These are phyloP conservation scores for Agrotis clavis DNA, from an alignment of 2,888 invertebrate species.

Conservation along the genomic window DNA sequence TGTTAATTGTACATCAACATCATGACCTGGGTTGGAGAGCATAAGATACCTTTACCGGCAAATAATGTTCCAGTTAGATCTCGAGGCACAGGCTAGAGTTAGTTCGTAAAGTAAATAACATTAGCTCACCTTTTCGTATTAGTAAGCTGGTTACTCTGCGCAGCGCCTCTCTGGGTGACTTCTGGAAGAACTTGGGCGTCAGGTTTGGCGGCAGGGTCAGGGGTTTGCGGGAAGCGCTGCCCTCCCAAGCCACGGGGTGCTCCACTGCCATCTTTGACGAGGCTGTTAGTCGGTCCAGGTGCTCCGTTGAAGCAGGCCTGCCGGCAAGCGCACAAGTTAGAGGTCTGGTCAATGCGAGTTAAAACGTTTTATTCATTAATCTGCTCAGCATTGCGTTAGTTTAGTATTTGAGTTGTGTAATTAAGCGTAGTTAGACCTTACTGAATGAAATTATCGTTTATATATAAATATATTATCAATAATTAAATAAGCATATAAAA, in stretches of 20 bases:
- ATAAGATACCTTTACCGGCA: no score
- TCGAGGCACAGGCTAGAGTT: background rate
- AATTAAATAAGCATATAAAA: background rate
- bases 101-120: background rate
- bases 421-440: background rate
- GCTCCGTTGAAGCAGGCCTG: slow-evolving; percentile 96
- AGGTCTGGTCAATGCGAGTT: slow-evolving; percentile 18
- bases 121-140: slow-evolving; percentile 94
- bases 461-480: no score
- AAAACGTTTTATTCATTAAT: background rate
- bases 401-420: background rate
- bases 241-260: slow-evolving; percentile 89
- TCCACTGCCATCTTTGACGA: slow-evolving; percentile 86
- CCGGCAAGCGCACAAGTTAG: slow-evolving; percentile 67
- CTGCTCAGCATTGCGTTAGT: background rate
- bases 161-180: slow-evolving; percentile 96
- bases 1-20: no score
- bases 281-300: slow-evolving; percentile 94
- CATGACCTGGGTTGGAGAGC: no score
- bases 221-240: slow-evolving; percentile 93
- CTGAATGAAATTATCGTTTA: background rate
- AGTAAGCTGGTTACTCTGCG: slow-evolving; percentile 97
- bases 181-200: slow-evolving; percentile 97
- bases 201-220: slow-evolving; percentile 97
- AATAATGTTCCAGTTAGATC: no score